These are phyloP conservation scores for Theodoxus fluviatilis DNA, from an alignment of 2,888 invertebrate species.

Conservation along the genomic window DNA sequence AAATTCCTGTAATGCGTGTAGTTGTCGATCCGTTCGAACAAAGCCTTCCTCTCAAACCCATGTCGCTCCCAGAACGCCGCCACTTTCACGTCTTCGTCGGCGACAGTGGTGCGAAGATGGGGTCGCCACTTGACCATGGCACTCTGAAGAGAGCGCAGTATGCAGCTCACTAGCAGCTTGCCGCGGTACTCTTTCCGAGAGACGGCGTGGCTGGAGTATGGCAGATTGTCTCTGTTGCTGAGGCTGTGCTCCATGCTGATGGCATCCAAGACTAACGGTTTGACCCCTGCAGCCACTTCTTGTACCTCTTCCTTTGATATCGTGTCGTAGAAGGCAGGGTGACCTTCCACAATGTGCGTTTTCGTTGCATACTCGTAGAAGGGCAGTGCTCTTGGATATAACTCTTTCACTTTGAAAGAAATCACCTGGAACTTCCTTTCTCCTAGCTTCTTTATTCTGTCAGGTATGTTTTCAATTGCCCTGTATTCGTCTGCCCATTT, in stretches of 20 bases:
- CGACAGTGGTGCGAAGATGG: too few species aligned
- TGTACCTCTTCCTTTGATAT: constrained; percentile 68
- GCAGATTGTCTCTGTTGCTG: too few species aligned
- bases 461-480: constrained; percentile 34
- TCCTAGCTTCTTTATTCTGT: constrained; percentile 43
- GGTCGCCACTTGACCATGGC: constrained; percentile 17
- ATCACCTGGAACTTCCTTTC: constrained; percentile 29
- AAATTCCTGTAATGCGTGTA: too few species aligned
- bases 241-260: constrained; percentile 30
- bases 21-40: too few species aligned
- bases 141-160: too few species aligned
- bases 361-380: constrained; percentile 80
- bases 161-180: too few species aligned
- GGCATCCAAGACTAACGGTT: constrained; percentile 54
- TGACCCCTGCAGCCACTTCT: constrained; percentile 66
- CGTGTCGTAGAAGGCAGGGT: constrained; percentile 72
- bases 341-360: constrained; percentile 74
- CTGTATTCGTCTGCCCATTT: constrained; percentile 37
- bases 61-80: constrained; percentile 80
- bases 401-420: constrained; percentile 29
- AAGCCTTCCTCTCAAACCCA: constrained; percentile 41
- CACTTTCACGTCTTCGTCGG: constrained; percentile 80
- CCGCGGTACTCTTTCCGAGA: too few species aligned
- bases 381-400: constrained; percentile 67
- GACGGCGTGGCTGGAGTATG: too few species aligned